Percentiles rank a stretch among this genome's conserved stretches.
Conservation (phyloP, 2,113 vertebrate species). For the Clupea harengus region DNA sequence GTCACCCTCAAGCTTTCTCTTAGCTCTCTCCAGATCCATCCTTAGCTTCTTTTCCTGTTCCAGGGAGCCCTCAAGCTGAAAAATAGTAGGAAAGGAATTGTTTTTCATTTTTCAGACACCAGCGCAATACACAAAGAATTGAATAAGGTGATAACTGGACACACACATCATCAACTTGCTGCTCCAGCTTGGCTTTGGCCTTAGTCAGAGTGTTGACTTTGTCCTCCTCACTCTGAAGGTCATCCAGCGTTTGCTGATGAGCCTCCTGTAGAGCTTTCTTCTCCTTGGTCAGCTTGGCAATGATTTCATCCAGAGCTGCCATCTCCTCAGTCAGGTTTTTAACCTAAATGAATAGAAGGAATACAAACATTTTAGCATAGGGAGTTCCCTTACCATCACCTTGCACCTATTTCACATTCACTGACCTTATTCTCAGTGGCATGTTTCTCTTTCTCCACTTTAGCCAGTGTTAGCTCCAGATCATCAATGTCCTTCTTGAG, state of each 20-base stretch:
- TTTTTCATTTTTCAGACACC: not conserved
- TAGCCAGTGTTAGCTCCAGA: too few relatives aligned
- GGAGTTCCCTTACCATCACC: too few relatives aligned
- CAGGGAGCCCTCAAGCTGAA: slow-evolving; percentile 71
- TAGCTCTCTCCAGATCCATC: slow-evolving; percentile 64
- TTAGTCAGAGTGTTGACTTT: too few relatives aligned
- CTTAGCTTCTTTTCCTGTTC: slow-evolving; percentile 74
- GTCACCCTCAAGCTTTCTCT: too few relatives aligned
- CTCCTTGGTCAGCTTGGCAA: slow-evolving; percentile 78
- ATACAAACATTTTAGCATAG: too few relatives aligned
- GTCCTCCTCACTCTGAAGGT: too few relatives aligned
- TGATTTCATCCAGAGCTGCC: slow-evolving; percentile 72
- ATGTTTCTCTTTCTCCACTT: slow-evolving; percentile 83
- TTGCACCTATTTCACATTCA: not conserved
- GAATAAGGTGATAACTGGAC: too few relatives aligned
- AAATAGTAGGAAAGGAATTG: not conserved
- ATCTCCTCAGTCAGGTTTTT: slow-evolving; percentile 81
- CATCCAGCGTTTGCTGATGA: too few relatives aligned
- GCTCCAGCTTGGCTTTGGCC: too few relatives aligned
- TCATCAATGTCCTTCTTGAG: too few relatives aligned
- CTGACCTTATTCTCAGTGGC: slow-evolving; percentile 87
- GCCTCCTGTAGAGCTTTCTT: slow-evolving; percentile 68
- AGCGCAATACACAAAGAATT: too few relatives aligned
- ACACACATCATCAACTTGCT: slow-evolving; percentile 68
- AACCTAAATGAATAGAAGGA: slow-evolving; percentile 57